Conservation (phyloP, 2,888 invertebrate species). For the Nudaria mundana region DNA sequence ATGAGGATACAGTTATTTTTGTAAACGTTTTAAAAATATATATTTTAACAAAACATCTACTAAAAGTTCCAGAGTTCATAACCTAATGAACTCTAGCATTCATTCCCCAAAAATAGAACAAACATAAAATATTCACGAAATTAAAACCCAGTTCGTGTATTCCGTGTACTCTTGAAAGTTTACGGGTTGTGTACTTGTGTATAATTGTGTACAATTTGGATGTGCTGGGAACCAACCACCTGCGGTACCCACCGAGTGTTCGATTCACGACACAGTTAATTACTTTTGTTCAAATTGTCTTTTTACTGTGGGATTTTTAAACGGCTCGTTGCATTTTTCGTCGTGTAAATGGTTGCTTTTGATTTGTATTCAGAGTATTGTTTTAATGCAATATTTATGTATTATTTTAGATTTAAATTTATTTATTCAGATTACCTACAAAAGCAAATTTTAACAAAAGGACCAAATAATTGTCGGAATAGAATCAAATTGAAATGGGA, state of each 20-base stretch:
- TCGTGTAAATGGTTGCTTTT: neutral
- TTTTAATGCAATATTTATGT: neutral
- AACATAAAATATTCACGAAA: slow-evolving; percentile 26
- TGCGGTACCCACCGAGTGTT: slow-evolving; percentile 28
- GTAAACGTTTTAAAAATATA: no score
- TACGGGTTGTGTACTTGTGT: slow-evolving; percentile 23
- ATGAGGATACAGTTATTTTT: no score
- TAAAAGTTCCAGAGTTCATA: no score
- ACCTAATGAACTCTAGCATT: neutral
- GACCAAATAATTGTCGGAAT: no score
- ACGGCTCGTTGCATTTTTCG: slow-evolving; percentile 1
- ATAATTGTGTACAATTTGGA: slow-evolving; percentile 26
- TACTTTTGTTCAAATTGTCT: slow-evolving; percentile 33
- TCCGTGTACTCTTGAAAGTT: slow-evolving; percentile 26
- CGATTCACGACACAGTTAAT: slow-evolving; percentile 34
- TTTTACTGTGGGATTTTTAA: slow-evolving; percentile 19
- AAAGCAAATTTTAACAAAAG: no score
- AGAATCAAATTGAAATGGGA: no score
- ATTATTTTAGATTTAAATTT: neutral
- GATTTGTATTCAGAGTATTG: neutral
- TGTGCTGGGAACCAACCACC: slow-evolving; percentile 33
- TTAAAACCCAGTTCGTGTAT: slow-evolving; percentile 15
- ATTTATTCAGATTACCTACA: no score
- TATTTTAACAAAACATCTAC: no score
- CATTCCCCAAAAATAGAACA: neutral